Evolutionary conservation across 2,888 invertebrate species (phyloP).

Genomic region (Melieria picta): DNA sequence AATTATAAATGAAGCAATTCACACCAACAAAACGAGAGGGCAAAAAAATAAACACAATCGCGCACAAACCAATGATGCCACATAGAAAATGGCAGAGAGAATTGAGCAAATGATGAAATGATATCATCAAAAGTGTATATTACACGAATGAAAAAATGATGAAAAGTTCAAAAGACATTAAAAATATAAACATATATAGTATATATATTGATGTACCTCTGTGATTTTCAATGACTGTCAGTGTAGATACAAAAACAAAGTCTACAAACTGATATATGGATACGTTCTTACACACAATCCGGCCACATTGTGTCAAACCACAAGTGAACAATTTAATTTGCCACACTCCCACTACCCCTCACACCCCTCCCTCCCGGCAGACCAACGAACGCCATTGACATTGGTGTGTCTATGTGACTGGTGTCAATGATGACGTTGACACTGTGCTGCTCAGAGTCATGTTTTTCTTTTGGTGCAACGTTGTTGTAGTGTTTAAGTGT

Average conservation of each 20-base stretch:
- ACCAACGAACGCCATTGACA: background rate
- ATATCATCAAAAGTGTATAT: conserved; percentile 1
- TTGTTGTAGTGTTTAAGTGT: too few relatives aligned
- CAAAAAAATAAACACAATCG: background rate
- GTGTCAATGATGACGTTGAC: too few relatives aligned
- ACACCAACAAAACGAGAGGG: background rate
- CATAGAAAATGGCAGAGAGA: background rate
- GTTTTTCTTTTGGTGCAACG: too few relatives aligned
- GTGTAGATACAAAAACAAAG: background rate
- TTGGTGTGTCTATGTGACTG: background rate
- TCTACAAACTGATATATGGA: background rate
- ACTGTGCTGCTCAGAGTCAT: too few relatives aligned
- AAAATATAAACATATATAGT: too few relatives aligned
- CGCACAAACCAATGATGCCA: background rate
- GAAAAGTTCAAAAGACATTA: background rate
- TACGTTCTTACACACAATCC: background rate
- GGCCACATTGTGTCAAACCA: background rate
- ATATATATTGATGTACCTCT: background rate
- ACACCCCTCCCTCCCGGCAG: background rate
- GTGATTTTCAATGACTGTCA: background rate
- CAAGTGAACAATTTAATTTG: conserved; percentile 1
- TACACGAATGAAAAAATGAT: background rate
- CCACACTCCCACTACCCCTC: background rate
- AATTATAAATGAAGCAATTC: background rate
- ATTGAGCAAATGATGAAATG: background rate